These are phyloP conservation scores for Helostoma temminkii DNA, from an alignment of 2,797 vertebrate genomes.

Conservation along the genomic window DNA sequence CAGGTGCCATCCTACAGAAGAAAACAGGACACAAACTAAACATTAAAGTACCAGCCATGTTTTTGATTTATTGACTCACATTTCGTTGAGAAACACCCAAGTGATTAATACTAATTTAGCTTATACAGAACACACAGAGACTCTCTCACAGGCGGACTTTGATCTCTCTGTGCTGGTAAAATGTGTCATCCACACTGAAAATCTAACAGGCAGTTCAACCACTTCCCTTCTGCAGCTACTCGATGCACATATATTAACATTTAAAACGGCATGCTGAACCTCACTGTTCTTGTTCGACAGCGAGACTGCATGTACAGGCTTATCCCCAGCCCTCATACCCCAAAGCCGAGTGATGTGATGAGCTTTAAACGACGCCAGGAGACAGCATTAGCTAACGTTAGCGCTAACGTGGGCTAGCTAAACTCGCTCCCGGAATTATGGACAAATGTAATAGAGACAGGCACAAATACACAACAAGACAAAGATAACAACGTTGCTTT, in stretches of 20 bases:
- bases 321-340: neutral
- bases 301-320: neutral
- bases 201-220: neutral
- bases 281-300: neutral
- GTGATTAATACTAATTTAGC: neutral
- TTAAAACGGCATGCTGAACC: neutral
- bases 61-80: neutral
- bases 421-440: neutral
- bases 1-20: slow-evolving; percentile 80
- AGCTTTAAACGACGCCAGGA: slow-evolving; percentile 20
- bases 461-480: accelerated
- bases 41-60: neutral
- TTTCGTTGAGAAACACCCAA: neutral
- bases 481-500: accelerated
- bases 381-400: slow-evolving; percentile 37
- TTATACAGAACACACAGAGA: neutral
- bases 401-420: slow-evolving; percentile 42
- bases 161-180: slow-evolving; percentile 23
- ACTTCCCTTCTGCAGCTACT: slow-evolving; percentile 20
- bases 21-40: neutral
- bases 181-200: neutral
- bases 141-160: slow-evolving; percentile 52
- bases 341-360: slow-evolving; percentile 3
- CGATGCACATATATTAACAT: neutral
- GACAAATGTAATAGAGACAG: neutral